Conservation (phyloP, 2,797 vertebrate genomes). For the Sebastes taczanowskii region DNA sequence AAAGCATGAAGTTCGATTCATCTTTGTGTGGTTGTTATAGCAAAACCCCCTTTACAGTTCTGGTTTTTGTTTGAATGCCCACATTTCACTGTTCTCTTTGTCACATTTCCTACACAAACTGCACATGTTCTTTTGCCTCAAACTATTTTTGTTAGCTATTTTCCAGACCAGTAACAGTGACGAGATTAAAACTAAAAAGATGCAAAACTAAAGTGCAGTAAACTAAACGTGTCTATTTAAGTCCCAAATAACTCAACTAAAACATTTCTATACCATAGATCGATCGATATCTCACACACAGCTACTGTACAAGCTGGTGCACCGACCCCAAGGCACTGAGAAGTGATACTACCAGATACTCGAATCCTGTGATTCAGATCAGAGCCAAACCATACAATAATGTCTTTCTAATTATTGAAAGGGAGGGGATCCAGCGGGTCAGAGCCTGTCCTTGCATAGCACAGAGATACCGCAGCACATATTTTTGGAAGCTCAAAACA, state of each 20-base stretch:
- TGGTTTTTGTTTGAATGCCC: not conserved
- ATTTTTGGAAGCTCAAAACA: not conserved
- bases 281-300: not conserved
- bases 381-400: conserved; percentile 19
- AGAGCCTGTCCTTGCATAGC: conserved; percentile 36
- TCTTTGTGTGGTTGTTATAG: not conserved
- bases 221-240: not conserved
- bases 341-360: not conserved
- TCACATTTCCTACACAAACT: not conserved
- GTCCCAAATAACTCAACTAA: not conserved
- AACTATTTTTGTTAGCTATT: too few relatives aligned
- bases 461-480: conserved; percentile 23
- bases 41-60: not conserved
- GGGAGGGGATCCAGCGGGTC: conserved; percentile 30
- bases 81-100: not conserved
- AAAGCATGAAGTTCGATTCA: not conserved
- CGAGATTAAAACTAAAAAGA: too few relatives aligned
- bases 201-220: too few relatives aligned
- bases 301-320: not conserved
- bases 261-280: not conserved
- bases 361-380: conserved; percentile 14
- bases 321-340: not conserved
- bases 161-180: not conserved
- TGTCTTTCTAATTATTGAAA: conserved; percentile 22
- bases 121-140: not conserved